Percentiles rank a stretch among this genome's conserved stretches.
Conservation (phyloP, 2,113 vertebrate species). For the Elgaria multicarinata region DNA sequence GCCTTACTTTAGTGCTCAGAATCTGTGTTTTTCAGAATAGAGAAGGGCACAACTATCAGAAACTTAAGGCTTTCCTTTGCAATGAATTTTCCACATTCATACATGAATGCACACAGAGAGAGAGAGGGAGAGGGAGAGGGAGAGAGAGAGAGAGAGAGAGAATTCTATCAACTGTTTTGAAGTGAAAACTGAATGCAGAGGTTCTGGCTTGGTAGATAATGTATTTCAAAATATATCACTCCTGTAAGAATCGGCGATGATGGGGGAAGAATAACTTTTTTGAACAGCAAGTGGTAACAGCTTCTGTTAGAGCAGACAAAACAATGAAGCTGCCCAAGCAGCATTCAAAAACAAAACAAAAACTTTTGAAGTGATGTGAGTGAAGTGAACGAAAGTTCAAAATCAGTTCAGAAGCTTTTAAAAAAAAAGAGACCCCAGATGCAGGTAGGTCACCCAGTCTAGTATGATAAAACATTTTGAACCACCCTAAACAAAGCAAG, state of each 20-base stretch:
- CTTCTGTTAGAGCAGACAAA: slow-evolving; percentile 11
- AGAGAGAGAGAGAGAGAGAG: too few relatives aligned
- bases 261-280: neutral
- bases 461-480: neutral
- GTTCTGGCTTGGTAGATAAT: neutral
- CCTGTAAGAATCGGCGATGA: neutral
- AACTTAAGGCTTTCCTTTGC: slow-evolving; percentile 4
- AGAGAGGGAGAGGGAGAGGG: too few relatives aligned
- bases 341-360: neutral
- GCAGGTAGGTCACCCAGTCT: neutral
- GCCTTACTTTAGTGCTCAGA: neutral
- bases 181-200: neutral
- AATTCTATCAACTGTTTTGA: neutral
- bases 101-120: neutral
- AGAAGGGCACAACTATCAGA: neutral
- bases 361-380: neutral
- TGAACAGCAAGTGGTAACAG: slow-evolving; percentile 22
- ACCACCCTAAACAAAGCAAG: neutral
- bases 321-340: neutral
- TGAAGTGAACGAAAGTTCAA: neutral
- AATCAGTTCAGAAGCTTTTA: neutral
- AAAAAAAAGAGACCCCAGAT: neutral
- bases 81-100: neutral
- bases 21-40: neutral
- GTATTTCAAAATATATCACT: slow-evolving; percentile 11